Conservation (phyloP, 2,113 vertebrate genomes). For the Scomber scombrus region DNA sequence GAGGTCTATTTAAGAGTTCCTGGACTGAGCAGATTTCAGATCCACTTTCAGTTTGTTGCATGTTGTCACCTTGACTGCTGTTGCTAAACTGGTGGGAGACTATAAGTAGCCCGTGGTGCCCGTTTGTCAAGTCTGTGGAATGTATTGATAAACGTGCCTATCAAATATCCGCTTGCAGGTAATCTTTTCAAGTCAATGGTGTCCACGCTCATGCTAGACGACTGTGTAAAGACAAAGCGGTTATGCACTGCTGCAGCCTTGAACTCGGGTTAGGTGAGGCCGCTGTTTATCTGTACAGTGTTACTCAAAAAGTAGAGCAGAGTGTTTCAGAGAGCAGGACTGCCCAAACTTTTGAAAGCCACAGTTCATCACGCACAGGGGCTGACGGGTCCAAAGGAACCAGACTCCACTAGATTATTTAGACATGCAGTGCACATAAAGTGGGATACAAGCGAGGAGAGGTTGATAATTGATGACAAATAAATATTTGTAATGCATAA, state of each 20-base stretch:
- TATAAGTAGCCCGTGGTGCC: conserved; percentile 24
- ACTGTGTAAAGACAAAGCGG: background rate
- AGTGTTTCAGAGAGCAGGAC: background rate
- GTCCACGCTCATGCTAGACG: background rate
- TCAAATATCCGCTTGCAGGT: conserved; percentile 15
- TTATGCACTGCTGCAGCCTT: conserved; percentile 40
- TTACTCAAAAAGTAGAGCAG: conserved; percentile 45
- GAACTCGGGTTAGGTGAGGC: conserved; percentile 49
- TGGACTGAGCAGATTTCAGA: conserved; percentile 6
- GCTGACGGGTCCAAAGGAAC: background rate
- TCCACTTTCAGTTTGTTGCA: conserved; percentile 7
- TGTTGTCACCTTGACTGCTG: conserved; percentile 23
- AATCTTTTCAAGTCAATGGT: background rate
- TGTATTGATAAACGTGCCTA: conserved; percentile 8
- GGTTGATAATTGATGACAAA: background rate
- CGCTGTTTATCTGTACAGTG: conserved; percentile 16
- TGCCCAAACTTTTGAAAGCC: conserved; percentile 36
- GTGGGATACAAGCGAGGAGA: too few species aligned
- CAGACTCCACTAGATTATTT: background rate
- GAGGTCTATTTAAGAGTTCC: background rate
- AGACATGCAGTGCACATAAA: background rate
- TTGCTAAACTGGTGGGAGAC: conserved; percentile 6
- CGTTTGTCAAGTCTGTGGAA: background rate
- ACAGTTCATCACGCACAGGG: background rate
- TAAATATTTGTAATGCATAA: background rate